Evolutionary conservation across 2,113 vertebrate genomes (phyloP).

Genomic region (Propithecus coquereli): DNA sequence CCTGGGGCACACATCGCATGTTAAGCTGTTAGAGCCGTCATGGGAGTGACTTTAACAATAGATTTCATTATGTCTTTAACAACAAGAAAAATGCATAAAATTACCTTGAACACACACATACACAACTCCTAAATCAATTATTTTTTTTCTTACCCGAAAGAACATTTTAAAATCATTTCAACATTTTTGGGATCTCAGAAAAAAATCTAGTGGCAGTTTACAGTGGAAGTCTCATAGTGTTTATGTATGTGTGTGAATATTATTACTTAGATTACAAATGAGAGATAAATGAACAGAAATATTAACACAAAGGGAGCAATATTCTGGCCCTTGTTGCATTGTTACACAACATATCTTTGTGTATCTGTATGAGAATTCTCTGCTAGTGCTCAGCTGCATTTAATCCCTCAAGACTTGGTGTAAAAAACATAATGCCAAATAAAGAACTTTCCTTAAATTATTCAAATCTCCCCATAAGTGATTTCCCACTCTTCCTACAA

Average conservation of each 20-base stretch:
- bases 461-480: constrained; percentile 83
- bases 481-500: constrained; percentile 79
- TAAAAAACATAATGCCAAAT: constrained; percentile 76
- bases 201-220: constrained; percentile 51
- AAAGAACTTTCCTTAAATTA: constrained; percentile 84
- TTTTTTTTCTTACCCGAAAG: constrained; percentile 57
- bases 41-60: constrained; percentile 60
- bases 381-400: constrained; percentile 67
- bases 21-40: constrained; percentile 61
- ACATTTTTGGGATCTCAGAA: constrained; percentile 39
- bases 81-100: not conserved
- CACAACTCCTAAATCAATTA: not conserved
- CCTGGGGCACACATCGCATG: constrained; percentile 71
- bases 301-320: not conserved
- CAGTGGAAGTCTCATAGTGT: not conserved
- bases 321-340: not conserved
- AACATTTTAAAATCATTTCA: constrained; percentile 28
- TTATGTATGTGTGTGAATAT: not conserved
- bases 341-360: not conserved
- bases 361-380: constrained; percentile 42
- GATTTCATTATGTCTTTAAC: constrained; percentile 49
- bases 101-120: constrained; percentile 14
- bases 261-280: not conserved
- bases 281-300: not conserved
- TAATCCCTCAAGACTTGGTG: constrained; percentile 73